A percentile compares a stretch with the other conserved stretches of the same genome.
Evolutionary conservation across 2,888 invertebrate genomes (phyloP).

Genomic region (Acheta domesticus): DNA sequence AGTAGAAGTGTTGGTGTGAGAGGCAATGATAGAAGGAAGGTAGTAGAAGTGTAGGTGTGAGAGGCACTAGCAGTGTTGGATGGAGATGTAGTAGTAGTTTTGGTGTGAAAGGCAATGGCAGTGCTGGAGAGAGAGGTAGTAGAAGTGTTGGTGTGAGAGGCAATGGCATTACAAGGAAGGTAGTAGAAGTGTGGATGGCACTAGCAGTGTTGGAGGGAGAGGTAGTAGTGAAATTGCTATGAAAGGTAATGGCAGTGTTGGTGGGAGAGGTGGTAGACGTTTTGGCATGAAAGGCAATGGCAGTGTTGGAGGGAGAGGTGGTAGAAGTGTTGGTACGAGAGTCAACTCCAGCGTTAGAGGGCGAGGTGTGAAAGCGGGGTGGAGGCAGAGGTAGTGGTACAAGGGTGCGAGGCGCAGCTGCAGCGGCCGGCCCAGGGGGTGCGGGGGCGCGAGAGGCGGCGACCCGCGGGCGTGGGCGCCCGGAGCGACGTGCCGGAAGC

Average conservation of each 20-base stretch:
- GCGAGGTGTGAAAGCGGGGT: background rate
- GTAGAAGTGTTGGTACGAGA: background rate
- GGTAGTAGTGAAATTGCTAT: background rate
- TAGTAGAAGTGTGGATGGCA: background rate
- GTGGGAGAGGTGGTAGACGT: background rate
- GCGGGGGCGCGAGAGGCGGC: too few relatives aligned
- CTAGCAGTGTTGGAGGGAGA: background rate
- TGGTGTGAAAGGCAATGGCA: background rate
- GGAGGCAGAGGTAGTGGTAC: too few relatives aligned
- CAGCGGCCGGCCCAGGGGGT: too few relatives aligned
- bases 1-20: background rate
- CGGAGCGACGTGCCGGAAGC: too few relatives aligned
- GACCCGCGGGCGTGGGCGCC: too few relatives aligned
- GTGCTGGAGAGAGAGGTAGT: background rate
- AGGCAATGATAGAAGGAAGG: background rate
- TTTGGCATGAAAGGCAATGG: background rate
- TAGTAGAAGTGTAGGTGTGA: background rate
- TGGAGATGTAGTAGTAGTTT: background rate
- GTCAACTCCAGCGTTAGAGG: background rate
- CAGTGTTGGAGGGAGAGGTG: background rate
- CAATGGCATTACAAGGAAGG: background rate
- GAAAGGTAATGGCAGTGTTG: background rate
- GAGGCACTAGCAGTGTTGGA: background rate
- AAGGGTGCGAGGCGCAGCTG: too few relatives aligned
- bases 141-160: background rate